phyloP scores from a whole-genome alignment of 2,888 invertebrate species.

The Troides oblongomaculatus region DNA sequence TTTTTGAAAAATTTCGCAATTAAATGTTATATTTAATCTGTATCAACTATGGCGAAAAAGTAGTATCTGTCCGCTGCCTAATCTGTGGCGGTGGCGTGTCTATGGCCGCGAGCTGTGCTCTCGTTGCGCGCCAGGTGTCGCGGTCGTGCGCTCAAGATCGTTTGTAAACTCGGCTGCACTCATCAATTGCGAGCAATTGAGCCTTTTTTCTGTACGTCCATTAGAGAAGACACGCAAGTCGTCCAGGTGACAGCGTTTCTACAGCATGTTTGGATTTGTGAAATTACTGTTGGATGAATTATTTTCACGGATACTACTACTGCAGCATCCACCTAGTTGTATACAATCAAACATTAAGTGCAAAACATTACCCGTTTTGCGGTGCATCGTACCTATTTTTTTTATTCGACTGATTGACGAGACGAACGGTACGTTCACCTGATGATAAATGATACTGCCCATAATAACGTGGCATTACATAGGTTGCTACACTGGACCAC shows the following conservation, averaged over 20 bases:
- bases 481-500: too few species aligned
- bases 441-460: too few species aligned
- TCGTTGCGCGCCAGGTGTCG: conserved; percentile 58
- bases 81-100: conserved; percentile 32
- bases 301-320: neutral
- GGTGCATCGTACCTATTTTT: too few species aligned
- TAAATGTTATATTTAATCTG: neutral
- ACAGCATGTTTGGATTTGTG: conserved; percentile 42
- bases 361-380: too few species aligned
- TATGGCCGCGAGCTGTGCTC: conserved; percentile 44
- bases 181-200: conserved; percentile 70
- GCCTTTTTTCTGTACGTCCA: conserved; percentile 67
- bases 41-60: neutral
- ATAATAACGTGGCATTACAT: too few species aligned
- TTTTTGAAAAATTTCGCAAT: neutral
- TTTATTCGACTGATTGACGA: too few species aligned
- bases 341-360: neutral
- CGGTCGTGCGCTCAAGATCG: conserved; percentile 63
- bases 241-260: conserved; percentile 44
- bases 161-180: conserved; percentile 57
- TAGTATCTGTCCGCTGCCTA: conserved; percentile 19
- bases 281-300: neutral
- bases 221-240: conserved; percentile 68
- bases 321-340: too few species aligned
- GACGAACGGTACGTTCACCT: too few species aligned